Evolutionary conservation across 2,888 invertebrate species (phyloP).

Genomic region (Acanthosepion esculentum): DNA sequence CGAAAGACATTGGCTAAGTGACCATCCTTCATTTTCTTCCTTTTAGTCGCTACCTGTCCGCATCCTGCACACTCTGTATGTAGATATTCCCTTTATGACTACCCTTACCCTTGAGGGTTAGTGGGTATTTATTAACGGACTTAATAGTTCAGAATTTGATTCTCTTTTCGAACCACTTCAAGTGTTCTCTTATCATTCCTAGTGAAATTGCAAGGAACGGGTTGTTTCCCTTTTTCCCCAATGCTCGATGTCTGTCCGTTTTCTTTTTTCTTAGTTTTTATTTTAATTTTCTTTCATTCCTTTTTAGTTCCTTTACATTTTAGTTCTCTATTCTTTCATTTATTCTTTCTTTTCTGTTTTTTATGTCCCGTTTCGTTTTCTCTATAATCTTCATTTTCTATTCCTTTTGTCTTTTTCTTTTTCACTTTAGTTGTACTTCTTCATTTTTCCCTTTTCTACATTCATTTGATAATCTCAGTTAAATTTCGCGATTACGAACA

Average conservation of each 20-base stretch:
- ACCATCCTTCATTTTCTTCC: not conserved
- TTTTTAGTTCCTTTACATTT: no score
- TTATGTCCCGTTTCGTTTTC: not conserved
- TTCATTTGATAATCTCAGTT: no score
- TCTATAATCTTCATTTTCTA: not conserved
- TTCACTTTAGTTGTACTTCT: no score
- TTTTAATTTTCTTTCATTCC: no score
- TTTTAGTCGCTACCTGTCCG: not conserved
- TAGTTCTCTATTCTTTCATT: no score
- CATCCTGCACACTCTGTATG: not conserved
- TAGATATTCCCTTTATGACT: not conserved
- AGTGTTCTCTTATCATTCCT: not conserved
- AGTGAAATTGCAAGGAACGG: not conserved
- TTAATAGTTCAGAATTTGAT: not conserved
- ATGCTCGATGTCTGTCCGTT: no score
- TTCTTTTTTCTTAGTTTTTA: no score
- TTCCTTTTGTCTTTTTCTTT: no score
- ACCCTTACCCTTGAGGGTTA: not conserved
- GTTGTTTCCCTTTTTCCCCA: no score
- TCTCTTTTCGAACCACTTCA: not conserved
- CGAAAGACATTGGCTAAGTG: conserved; percentile 2
- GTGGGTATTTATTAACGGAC: not conserved
- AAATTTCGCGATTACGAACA: no score
- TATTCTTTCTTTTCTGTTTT: no score
- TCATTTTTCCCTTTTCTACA: no score